A percentile compares a stretch with the other conserved stretches of the same genome.
Evolutionary conservation across 2,797 vertebrate genomes (phyloP).

Genomic region (Sebastes goodei): DNA sequence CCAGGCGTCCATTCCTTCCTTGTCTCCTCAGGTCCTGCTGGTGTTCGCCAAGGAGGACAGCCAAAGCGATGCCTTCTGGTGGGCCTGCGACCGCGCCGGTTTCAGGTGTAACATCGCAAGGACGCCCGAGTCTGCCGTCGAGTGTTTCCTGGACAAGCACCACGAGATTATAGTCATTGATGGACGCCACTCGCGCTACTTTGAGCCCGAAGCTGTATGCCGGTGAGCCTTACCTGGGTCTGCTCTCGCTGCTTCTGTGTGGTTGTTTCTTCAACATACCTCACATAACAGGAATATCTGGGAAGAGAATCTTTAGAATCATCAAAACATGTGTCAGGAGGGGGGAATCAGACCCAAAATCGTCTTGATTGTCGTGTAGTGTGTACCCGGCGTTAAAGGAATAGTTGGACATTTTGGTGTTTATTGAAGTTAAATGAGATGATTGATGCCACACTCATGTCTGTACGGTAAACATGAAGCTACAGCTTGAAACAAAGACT

Average conservation of each 20-base stretch:
- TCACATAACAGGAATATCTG: too few relatives aligned
- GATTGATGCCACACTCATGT: background rate
- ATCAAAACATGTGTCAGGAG: too few relatives aligned
- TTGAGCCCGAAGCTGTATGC: conserved; percentile 91
- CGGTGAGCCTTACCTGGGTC: conserved; percentile 78
- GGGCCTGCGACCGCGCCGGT: conserved; percentile 94
- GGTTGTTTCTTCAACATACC: background rate
- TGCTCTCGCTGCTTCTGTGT: background rate
- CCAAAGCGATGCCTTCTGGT: conserved; percentile 96
- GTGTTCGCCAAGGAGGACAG: conserved; percentile 95
- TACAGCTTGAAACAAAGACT: background rate
- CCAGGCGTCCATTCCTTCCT: background rate
- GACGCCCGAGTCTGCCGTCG: conserved; percentile 91
- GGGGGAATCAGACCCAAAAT: too few relatives aligned
- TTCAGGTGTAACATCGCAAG: conserved; percentile 91
- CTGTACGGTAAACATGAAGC: background rate
- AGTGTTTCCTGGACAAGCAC: conserved; percentile 94
- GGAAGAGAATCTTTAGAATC: too few relatives aligned
- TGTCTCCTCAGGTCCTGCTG: conserved; percentile 88
- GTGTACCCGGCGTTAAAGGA: too few relatives aligned
- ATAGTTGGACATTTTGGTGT: too few relatives aligned
- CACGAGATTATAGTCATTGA: conserved; percentile 95
- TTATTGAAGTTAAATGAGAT: background rate
- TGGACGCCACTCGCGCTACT: conserved; percentile 87
- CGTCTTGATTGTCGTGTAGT: too few relatives aligned